phyloP scores from a whole-genome alignment of 2,797 vertebrate species.

The Hydrolagus colliei region DNA sequence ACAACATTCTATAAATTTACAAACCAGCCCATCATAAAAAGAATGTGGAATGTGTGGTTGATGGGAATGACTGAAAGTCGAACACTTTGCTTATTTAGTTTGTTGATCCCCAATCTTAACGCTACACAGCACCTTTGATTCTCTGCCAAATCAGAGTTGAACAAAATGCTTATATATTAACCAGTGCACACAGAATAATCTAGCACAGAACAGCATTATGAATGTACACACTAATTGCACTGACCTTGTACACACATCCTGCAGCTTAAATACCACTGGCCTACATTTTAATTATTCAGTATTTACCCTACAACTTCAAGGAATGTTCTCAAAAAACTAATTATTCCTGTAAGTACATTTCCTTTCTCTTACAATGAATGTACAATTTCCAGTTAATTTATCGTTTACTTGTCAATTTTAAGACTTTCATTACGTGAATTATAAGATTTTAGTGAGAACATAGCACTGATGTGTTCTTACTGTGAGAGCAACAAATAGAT shows the following conservation, averaged over 20 bases:
- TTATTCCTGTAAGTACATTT: neutral
- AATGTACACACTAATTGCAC: neutral
- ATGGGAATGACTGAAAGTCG: neutral
- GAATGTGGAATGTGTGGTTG: neutral
- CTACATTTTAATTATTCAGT: neutral
- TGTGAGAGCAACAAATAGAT: too few species aligned
- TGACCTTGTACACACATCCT: neutral
- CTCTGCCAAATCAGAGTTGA: too few species aligned
- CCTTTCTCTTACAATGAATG: neutral
- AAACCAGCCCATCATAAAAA: too few species aligned
- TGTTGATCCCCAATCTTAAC: slow-evolving; percentile 23
- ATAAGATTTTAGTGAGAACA: too few species aligned
- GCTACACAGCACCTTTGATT: slow-evolving; percentile 24
- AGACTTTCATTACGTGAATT: too few species aligned
- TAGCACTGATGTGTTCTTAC: too few species aligned
- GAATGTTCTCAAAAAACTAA: neutral
- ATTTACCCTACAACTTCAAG: neutral
- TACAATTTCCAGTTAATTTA: neutral
- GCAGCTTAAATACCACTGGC: neutral
- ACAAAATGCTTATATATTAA: neutral
- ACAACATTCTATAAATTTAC: too few species aligned
- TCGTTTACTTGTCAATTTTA: neutral
- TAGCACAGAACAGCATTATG: neutral
- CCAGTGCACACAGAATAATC: neutral
- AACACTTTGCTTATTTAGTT: neutral